A percentile compares a stretch with the other conserved stretches of the same genome.
These are phyloP conservation scores for Epiblema foenella DNA, from an alignment of 2,888 invertebrate genomes.

Conservation along the genomic window DNA sequence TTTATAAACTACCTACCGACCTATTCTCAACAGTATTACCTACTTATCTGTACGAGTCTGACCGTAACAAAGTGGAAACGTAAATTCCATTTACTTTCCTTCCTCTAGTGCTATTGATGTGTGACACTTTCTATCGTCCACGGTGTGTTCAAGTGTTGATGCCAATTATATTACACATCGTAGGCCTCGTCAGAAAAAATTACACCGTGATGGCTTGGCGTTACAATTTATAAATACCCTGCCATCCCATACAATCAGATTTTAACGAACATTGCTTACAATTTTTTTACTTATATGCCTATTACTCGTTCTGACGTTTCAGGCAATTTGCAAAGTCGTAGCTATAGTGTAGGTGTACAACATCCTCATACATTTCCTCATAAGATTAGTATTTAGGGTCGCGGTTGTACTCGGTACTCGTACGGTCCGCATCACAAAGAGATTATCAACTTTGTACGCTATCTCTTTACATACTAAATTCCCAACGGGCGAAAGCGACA, in stretches of 20 bases:
- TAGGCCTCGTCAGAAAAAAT: neutral
- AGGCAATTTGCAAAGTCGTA: no score
- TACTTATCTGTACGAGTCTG: neutral
- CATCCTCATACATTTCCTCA: neutral
- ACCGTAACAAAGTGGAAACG: neutral
- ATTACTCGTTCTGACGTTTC: no score
- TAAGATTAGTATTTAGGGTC: neutral
- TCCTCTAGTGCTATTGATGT: slow-evolving; percentile 15
- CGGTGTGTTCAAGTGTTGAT: slow-evolving; percentile 15
- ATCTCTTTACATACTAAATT: no score
- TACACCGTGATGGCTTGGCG: neutral
- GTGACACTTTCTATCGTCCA: slow-evolving; percentile 22
- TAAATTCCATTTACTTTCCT: slow-evolving; percentile 10
- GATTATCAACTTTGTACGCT: no score
- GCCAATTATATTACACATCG: slow-evolving; percentile 1
- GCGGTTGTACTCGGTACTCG: neutral
- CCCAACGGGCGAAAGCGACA: no score
- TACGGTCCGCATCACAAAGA: no score
- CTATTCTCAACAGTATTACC: no score
- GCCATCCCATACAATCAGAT: neutral
- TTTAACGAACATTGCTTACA: no score
- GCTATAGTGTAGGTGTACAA: neutral
- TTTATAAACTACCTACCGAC: no score
- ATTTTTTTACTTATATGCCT: no score
- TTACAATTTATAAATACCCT: neutral